Percentiles rank a stretch among this genome's conserved stretches.
Evolutionary conservation across 2,797 vertebrate genomes (phyloP).

Genomic region (Bovichtus variegatus): DNA sequence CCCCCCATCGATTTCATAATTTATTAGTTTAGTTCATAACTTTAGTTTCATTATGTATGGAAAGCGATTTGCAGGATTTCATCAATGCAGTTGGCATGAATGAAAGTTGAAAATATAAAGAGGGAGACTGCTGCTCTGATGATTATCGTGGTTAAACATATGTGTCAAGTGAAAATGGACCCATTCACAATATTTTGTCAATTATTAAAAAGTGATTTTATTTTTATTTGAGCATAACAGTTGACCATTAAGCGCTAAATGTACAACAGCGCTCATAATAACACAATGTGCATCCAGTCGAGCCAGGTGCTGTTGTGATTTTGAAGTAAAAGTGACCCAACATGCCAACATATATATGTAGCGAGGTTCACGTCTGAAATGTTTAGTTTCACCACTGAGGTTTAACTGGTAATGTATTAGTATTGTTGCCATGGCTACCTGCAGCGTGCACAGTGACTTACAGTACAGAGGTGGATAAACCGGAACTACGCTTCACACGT

Average conservation of each 20-base stretch:
- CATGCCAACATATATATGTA: constrained; percentile 3
- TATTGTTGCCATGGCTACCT: constrained; percentile 40
- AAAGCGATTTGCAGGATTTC: neutral
- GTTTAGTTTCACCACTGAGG: neutral
- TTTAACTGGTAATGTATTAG: constrained; percentile 5
- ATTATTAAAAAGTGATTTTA: neutral
- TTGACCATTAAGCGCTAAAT: constrained; percentile 1
- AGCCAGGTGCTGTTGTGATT: neutral
- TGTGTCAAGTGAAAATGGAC: neutral
- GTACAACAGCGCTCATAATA: neutral
- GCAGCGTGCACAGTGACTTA: constrained; percentile 10
- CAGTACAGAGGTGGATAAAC: constrained; percentile 9
- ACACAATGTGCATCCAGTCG: neutral
- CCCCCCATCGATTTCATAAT: neutral
- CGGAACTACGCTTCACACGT: neutral
- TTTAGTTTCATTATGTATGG: neutral
- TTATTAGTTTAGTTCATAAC: neutral
- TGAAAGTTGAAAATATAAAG: neutral
- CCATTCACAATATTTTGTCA: neutral
- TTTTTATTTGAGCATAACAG: neutral
- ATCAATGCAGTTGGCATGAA: neutral
- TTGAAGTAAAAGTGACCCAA: neutral
- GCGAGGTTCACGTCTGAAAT: neutral
- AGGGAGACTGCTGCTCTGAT: neutral
- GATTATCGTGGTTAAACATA: neutral